Base-by-base conservation (phyloP, 2,888 invertebrate genomes). In the Oxycera nigricornis region DNA sequence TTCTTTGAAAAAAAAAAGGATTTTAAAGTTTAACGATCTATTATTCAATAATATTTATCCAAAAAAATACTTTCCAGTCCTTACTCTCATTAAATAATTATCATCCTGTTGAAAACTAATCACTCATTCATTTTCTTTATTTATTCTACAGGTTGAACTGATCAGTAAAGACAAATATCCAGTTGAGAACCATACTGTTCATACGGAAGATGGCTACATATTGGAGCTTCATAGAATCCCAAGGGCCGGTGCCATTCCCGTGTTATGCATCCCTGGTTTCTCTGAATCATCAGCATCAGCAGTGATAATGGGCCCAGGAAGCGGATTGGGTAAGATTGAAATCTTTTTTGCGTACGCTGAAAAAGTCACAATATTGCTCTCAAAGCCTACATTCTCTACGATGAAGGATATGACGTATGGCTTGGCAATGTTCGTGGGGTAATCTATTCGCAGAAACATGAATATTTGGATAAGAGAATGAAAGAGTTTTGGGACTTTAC, bases 161-260 rank as follows among this genome's bases (percentile, higher is more conserved):
- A 86, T 91, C 28, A 82, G 82, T 73, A 89, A 90, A 79, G 89
- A 91, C 80, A 88, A 89, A 7, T 93, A 92, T 81, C 87, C 88
- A 11, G 83, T 89, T 30, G 91, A 93, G 84, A 87, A 86, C 46
- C 90, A 93, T 81, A 81, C 82, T 14, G 89, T 92, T 26, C 86
- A 86, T 61, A 96, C 95, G 0, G 82, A 87, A 35, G 95, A 96
- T 86, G 93, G 93, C 1, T 95, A 93, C 81, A 89, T 93, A 26
- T 86, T 96, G 78, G 87, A 89, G 75, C 81, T 95, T 84, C 94
- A 95, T 80, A 88, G 95, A 74, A 91, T 95, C 61, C 86, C 86
- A 6, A 82, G 84, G 14, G 77, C 81, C 17, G 86, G 85, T 11
- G 88, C 86, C 75, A 89, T 89, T 0, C 87, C 89, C 0, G 88